Percentiles rank a stretch among this genome's conserved stretches.
phyloP scores from a whole-genome alignment of 2,797 vertebrate genomes.

The Steatocranus sp. region DNA sequence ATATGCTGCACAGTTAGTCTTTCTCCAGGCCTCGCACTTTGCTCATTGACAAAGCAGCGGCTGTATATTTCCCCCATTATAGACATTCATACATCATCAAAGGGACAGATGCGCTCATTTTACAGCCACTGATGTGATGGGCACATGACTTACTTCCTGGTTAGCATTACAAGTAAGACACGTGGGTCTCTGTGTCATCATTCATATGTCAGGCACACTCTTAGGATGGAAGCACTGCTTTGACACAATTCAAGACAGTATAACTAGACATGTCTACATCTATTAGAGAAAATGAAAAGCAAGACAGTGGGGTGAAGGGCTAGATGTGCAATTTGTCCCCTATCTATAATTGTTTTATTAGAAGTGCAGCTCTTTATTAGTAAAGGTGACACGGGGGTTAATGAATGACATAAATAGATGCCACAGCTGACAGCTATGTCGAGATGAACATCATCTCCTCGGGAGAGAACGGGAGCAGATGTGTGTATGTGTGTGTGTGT shows the following conservation, averaged over 20 bases:
- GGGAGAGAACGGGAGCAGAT: not conserved
- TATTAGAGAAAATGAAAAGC: not conserved
- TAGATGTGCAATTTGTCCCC: not conserved
- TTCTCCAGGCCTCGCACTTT: not conserved
- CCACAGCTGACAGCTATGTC: slow-evolving; percentile 25
- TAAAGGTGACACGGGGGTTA: slow-evolving; percentile 28
- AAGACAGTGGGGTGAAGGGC: not conserved
- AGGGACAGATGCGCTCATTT: slow-evolving; percentile 8
- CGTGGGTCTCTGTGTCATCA: not conserved
- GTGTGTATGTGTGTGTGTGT: not conserved
- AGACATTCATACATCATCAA: slow-evolving; percentile 20
- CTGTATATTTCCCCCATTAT: not conserved
- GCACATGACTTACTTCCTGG: not conserved
- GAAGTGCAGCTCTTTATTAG: slow-evolving; percentile 52
- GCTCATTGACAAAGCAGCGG: slow-evolving; percentile 5
- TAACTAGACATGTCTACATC: slow-evolving; percentile 6
- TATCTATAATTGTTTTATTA: slow-evolving; percentile 53
- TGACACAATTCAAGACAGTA: not conserved
- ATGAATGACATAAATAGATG: slow-evolving; percentile 50
- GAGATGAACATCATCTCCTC: slow-evolving; percentile 30
- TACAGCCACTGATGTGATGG: not conserved
- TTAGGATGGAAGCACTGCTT: slow-evolving; percentile 2
- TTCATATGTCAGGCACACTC: slow-evolving; percentile 22
- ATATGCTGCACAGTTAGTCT: not conserved
- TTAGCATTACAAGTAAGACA: slow-evolving; percentile 30